Percentiles rank a stretch among this genome's conserved stretches.
Conservation (phyloP, 2,888 invertebrate genomes). For the Melanotus villosus region DNA sequence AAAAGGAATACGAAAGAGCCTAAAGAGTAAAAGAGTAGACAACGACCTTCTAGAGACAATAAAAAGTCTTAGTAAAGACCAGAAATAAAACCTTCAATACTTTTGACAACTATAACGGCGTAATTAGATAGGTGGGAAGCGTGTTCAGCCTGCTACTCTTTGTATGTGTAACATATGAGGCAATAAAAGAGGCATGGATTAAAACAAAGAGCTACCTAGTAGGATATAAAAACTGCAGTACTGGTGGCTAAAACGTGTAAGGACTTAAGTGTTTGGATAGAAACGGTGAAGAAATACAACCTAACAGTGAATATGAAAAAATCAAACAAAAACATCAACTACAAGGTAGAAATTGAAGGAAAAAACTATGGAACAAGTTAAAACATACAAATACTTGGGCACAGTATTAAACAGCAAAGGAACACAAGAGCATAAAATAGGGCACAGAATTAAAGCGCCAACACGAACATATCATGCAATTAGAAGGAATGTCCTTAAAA, state of each 20-base stretch:
- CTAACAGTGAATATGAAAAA: constrained; percentile 8
- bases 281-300: neutral
- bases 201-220: neutral
- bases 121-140: neutral
- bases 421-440: too few species aligned
- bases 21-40: too few species aligned
- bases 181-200: neutral
- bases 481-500: too few species aligned
- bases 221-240: neutral
- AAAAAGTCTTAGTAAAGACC: neutral
- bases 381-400: constrained; percentile 12
- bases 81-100: neutral
- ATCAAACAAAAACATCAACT: neutral
- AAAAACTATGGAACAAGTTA: neutral
- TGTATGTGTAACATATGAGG: neutral
- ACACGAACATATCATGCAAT: too few species aligned
- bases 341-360: neutral
- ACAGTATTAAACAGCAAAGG: too few species aligned
- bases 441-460: too few species aligned
- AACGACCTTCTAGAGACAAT: too few species aligned
- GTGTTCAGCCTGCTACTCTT: constrained; percentile 7
- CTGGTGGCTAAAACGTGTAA: neutral
- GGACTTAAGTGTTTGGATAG: neutral
- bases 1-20: too few species aligned
- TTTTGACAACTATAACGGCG: neutral